Conservation (phyloP, 2,797 vertebrate genomes). For the Anniella stebbinsi region DNA sequence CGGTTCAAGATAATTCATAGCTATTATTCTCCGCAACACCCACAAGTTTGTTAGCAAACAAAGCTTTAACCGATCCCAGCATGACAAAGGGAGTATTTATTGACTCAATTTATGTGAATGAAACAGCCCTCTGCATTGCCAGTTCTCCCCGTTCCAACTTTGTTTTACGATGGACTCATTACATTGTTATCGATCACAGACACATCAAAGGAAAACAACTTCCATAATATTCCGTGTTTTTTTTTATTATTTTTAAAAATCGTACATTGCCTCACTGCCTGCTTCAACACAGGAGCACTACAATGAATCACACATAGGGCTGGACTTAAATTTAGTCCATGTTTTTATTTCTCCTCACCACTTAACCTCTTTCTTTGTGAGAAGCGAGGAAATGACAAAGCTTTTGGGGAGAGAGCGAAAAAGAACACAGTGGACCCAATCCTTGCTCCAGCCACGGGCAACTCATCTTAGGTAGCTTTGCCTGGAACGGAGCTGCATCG, state of each 20-base stretch:
- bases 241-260: neutral
- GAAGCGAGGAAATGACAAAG: slow-evolving; percentile 56
- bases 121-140: slow-evolving; percentile 63
- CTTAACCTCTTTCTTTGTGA: slow-evolving; percentile 26
- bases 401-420: slow-evolving; percentile 25
- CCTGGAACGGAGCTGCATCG: neutral
- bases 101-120: slow-evolving; percentile 73
- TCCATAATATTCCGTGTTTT: slow-evolving; percentile 34
- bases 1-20: slow-evolving; percentile 61
- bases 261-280: slow-evolving; percentile 9
- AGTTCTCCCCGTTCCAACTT: slow-evolving; percentile 67
- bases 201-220: slow-evolving; percentile 66
- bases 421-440: neutral
- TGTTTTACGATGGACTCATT: slow-evolving; percentile 72
- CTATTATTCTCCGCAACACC: slow-evolving; percentile 67
- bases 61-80: slow-evolving; percentile 68
- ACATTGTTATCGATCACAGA: slow-evolving; percentile 73
- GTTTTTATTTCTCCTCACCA: neutral
- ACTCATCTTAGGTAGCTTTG: neutral
- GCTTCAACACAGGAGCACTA: slow-evolving; percentile 29
- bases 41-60: slow-evolving; percentile 71
- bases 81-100: slow-evolving; percentile 75
- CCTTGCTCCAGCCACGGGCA: too few species aligned
- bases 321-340: slow-evolving; percentile 1
- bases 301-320: slow-evolving; percentile 30